Conservation (phyloP, 2,888 invertebrate genomes). For the Tachina lurida region DNA sequence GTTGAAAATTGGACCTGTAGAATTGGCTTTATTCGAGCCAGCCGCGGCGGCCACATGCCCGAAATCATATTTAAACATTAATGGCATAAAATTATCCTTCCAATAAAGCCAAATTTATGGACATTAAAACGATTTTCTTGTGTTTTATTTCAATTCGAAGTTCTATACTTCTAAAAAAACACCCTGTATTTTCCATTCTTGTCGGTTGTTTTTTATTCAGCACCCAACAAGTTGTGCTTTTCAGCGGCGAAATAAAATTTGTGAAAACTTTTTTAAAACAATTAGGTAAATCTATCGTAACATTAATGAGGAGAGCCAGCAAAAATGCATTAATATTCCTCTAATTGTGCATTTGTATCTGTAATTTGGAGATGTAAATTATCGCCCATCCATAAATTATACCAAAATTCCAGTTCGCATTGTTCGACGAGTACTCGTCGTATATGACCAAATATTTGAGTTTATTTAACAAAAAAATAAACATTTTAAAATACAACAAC, state of each 20-base stretch:
- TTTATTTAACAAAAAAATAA: conserved; percentile 50
- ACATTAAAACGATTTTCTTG: no score
- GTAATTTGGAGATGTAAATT: conserved; percentile 25
- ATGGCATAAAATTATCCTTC: no score
- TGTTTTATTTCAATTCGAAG: no score
- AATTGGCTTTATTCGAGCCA: no score
- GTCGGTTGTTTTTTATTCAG: conserved; percentile 31
- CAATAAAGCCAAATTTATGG: no score
- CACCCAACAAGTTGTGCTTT: conserved; percentile 41
- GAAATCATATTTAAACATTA: no score
- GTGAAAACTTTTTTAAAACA: conserved; percentile 25
- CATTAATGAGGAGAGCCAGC: not conserved
- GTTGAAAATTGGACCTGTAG: no score
- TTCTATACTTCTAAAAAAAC: no score
- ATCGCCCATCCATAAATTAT: conserved; percentile 47
- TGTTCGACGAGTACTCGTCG: not conserved
- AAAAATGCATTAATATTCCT: conserved; percentile 16
- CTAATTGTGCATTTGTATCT: not conserved
- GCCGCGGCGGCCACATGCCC: no score
- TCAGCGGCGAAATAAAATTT: conserved; percentile 49
- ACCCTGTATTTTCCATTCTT: conserved; percentile 8
- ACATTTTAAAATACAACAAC: conserved; percentile 35
- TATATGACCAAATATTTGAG: conserved; percentile 49
- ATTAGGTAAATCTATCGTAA: not conserved
- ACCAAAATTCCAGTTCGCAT: conserved; percentile 27